Percentiles rank a stretch among this genome's conserved stretches.
phyloP scores from a whole-genome alignment of 2,888 invertebrate species.

The Eumacrocentrus americanus region DNA sequence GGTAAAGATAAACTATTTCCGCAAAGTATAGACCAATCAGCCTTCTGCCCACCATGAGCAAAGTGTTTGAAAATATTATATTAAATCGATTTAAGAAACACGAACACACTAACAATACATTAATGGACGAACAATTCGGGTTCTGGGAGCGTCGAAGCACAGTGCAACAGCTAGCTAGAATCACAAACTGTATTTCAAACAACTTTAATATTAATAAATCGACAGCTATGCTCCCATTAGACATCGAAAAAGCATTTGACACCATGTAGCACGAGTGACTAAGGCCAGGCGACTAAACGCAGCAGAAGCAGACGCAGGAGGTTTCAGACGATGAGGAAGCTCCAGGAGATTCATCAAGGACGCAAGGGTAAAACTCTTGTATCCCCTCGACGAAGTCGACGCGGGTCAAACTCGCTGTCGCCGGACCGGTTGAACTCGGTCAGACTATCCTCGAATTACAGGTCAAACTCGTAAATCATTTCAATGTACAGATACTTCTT shows the following conservation, averaged over 20 bases:
- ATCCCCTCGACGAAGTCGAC: no score
- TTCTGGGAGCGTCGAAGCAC: neutral
- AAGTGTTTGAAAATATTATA: neutral
- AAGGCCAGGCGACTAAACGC: no score
- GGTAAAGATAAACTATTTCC: constrained; percentile 30
- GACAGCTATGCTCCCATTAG: neutral
- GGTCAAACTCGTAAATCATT: no score
- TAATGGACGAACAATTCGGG: neutral
- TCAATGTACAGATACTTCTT: no score
- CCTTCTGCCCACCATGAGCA: constrained; percentile 20
- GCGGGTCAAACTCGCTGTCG: no score
- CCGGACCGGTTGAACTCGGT: no score
- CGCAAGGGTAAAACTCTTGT: no score
- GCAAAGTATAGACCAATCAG: constrained; percentile 39
- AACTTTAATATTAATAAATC: constrained; percentile 9
- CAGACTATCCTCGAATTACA: no score
- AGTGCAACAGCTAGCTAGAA: neutral
- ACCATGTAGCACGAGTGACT: neutral
- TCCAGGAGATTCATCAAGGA: no score
- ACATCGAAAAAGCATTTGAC: neutral
- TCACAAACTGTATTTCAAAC: neutral
- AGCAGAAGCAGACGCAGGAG: no score
- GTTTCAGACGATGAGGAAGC: no score
- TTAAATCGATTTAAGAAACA: neutral
- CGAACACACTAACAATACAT: neutral